Evolutionary conservation across 2,113 vertebrate genomes (phyloP).

Genomic region (Alosa alosa): DNA sequence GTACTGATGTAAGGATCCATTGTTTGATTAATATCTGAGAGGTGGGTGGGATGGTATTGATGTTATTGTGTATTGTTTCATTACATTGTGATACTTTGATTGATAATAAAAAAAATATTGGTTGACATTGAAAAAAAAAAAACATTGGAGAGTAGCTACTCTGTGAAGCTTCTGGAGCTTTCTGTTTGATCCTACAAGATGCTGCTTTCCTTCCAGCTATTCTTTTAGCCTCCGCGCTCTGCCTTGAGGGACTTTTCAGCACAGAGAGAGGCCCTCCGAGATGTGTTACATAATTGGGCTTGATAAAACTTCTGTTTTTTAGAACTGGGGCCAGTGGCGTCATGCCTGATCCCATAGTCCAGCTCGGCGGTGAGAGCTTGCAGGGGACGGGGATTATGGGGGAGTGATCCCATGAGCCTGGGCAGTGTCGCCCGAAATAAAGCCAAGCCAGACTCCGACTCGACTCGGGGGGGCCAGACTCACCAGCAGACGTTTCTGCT

Average conservation of each 20-base stretch:
- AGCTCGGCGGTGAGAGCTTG: not conserved
- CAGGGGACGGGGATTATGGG: not conserved
- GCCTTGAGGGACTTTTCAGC: not conserved
- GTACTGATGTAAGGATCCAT: too few relatives aligned
- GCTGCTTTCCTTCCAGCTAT: not conserved
- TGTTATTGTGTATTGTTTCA: too few relatives aligned
- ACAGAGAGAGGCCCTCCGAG: not conserved
- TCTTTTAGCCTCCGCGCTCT: not conserved
- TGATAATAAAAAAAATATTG: not conserved
- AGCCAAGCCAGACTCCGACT: not conserved
- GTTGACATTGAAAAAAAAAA: not conserved
- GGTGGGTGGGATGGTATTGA: too few relatives aligned
- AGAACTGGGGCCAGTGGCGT: not conserved
- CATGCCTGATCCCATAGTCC: constrained; percentile 2
- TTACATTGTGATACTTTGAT: too few relatives aligned
- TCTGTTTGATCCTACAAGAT: not conserved
- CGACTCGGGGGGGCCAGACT: not conserved
- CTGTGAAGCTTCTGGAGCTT: not conserved
- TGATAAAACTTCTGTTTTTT: constrained; percentile 24
- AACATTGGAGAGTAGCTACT: not conserved
- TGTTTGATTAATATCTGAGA: too few relatives aligned
- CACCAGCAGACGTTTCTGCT: not conserved
- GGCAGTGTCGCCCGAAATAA: not conserved
- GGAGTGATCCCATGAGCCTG: constrained; percentile 14
- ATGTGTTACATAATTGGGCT: not conserved